A percentile compares a stretch with the other conserved stretches of the same genome.
Evolutionary conservation across 2,113 vertebrate genomes (phyloP).

Genomic region (Halichoerus grypus): DNA sequence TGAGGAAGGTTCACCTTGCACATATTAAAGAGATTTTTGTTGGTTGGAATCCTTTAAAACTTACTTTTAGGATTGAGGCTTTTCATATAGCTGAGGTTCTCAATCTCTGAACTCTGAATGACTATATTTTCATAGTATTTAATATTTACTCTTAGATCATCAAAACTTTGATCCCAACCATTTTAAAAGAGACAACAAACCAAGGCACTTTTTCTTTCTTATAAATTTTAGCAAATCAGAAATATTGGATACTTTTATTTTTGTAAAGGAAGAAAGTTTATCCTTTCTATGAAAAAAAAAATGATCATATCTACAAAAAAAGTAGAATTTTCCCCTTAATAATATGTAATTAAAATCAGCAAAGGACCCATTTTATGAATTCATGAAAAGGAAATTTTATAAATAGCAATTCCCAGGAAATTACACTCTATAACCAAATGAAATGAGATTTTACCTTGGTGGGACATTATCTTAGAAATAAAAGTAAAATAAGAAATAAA

Average conservation of each 20-base stretch:
- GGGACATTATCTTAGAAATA: slow-evolving; percentile 7
- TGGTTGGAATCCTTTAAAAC: not conserved
- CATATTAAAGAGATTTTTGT: not conserved
- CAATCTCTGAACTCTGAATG: not conserved
- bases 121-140: not conserved
- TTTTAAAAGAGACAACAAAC: slow-evolving; percentile 51
- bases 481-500: slow-evolving; percentile 13
- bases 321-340: not conserved
- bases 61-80: not conserved
- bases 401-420: slow-evolving; percentile 8
- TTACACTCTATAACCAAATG: not conserved
- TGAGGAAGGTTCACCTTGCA: not conserved
- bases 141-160: not conserved
- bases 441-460: not conserved
- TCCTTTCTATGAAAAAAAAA: not conserved
- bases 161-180: not conserved
- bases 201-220: not conserved
- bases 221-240: slow-evolving; percentile 22
- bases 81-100: not conserved
- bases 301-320: not conserved
- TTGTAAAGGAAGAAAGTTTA: not conserved
- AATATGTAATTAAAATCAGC: slow-evolving; percentile 41
- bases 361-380: slow-evolving; percentile 44
- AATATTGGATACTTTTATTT: not conserved
- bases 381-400: not conserved